Conservation (phyloP, 2,797 vertebrate genomes). For the Cynodonichthys magdalenae region DNA sequence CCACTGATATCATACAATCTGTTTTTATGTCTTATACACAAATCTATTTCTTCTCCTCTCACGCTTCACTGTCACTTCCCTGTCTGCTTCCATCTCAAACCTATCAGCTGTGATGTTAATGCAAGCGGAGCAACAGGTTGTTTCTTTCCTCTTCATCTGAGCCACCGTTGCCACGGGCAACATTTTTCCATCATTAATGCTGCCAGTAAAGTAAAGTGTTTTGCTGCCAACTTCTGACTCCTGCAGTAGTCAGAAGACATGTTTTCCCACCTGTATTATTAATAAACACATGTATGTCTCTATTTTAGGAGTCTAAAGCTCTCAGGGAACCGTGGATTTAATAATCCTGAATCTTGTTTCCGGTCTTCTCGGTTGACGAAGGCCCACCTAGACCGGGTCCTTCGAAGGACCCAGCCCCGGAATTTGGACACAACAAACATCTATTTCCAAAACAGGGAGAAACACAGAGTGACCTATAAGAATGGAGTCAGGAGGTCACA, state of each 20-base stretch:
- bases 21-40: no score
- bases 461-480: no score
- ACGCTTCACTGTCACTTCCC: background rate
- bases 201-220: conserved; percentile 40
- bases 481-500: no score
- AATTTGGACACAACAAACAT: no score
- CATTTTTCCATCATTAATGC: conserved; percentile 39
- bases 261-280: conserved; percentile 1
- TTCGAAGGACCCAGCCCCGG: no score
- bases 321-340: background rate
- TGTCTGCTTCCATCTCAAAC: conserved; percentile 3
- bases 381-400: no score
- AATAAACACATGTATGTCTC: background rate
- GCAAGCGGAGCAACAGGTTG: conserved; percentile 38
- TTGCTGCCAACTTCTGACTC: conserved; percentile 22
- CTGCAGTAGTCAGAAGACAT: conserved; percentile 8
- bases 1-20: no score
- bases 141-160: conserved; percentile 31
- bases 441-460: no score
- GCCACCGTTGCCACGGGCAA: conserved; percentile 56
- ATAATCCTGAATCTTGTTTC: no score
- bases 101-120: conserved; percentile 43
- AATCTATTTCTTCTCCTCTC: background rate
- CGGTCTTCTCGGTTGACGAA: no score
- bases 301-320: conserved; percentile 9